Conservation (phyloP, 2,888 invertebrate species). For the Rhagophthalmus giganteus region DNA sequence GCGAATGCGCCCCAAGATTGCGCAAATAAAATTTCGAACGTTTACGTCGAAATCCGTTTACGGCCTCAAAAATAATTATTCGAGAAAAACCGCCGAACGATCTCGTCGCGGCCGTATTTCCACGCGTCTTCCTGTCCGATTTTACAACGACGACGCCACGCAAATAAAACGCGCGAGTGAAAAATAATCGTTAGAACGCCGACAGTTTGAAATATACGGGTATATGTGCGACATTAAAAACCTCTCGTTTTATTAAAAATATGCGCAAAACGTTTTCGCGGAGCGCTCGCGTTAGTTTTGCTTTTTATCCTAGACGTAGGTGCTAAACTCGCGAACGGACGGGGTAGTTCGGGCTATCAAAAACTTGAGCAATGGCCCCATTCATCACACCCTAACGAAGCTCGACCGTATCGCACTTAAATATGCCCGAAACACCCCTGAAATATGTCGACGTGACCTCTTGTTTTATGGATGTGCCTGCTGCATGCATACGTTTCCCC, state of each 20-base stretch:
- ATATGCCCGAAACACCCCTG: constrained; percentile 26
- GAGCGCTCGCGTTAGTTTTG: background rate
- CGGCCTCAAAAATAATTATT: no score
- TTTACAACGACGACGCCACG: background rate
- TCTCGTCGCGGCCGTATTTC: background rate
- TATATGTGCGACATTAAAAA: background rate
- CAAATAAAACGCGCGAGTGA: background rate
- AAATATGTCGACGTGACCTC: constrained; percentile 20
- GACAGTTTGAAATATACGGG: constrained; percentile 4
- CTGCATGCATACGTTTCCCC: constrained; percentile 19
- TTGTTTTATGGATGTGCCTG: constrained; percentile 17
- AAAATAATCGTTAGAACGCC: background rate
- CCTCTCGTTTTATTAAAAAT: background rate
- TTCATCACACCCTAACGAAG: constrained; percentile 27
- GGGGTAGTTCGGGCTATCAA: constrained; percentile 17
- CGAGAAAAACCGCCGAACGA: background rate
- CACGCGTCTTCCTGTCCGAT: background rate
- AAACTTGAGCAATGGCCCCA: constrained; percentile 26
- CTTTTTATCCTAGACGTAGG: background rate
- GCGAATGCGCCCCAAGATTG: no score
- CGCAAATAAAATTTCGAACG: no score
- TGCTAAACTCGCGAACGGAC: constrained; percentile 1
- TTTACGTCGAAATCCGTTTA: no score
- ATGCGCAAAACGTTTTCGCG: constrained; percentile 1
- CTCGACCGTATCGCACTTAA: constrained; percentile 23